Base-by-base conservation (phyloP, 2,113 vertebrate genomes). In the Apistogramma diplotaenia region DNA sequence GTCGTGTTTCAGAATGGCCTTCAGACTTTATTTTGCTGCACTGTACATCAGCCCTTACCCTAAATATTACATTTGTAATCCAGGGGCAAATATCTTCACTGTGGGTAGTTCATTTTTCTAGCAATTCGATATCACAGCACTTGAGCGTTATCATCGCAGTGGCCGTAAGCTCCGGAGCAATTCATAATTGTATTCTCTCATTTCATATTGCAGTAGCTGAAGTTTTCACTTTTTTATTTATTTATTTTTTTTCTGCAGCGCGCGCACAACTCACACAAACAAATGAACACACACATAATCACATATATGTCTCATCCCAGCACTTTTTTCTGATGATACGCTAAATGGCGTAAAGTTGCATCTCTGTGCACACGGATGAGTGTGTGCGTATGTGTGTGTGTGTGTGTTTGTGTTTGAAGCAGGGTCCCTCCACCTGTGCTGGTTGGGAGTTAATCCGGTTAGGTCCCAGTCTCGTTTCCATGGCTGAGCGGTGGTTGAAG, bases 401-500 rank as follows among this genome's bases (percentile, higher is more conserved):
- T 49, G 15, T 81, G 77, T 74, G 73, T 82, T 80, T 84, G 85
- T 85, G 71, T 87, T 75, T 87, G 71, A 79, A 80, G 87, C 71
- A 59, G 86, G 85, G 88, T 87, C 86, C 90, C 91, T 94, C 95
- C 96, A 96, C 96, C 96, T 97, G 96, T 92, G 92, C 93, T 78
- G 89, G 89, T 89, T 89, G 86, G 78, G 87, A 95, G 91, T 94
- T 97, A 97, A 98, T 97, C 96, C 96, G 94, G 96, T 97, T 96
- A 96, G 95, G 96, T 96, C 85, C 89, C 79, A 83, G 89, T 87
- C 85, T 91, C 82, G 84, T 92, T 86, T 91, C 67, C 78, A 73
- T 57, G 62, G 85, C 90, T 95, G 88, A 94, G 90, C 90, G 91
- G 92, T 95, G 95, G 96, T 85, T 90, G 89, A 90, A 91, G 85